A percentile compares a stretch with the other conserved stretches of the same genome.
Conservation (phyloP, 2,797 vertebrate species). For the Remorina albescens region DNA sequence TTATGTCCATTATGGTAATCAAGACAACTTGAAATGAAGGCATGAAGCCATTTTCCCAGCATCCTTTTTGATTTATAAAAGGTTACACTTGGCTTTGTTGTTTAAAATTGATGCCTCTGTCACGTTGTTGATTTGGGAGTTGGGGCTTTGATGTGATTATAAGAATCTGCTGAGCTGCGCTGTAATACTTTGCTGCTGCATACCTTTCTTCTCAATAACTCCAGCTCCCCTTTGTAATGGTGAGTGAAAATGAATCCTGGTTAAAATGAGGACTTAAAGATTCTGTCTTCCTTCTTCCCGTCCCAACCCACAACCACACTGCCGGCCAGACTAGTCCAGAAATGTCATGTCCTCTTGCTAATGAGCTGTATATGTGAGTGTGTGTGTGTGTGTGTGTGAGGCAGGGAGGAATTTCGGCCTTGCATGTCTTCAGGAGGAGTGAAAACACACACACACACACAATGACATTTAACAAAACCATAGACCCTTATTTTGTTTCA, state of each 20-base stretch:
- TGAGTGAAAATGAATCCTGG: slow-evolving; percentile 29
- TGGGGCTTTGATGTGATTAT: too few relatives aligned
- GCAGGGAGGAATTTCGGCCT: slow-evolving; percentile 62
- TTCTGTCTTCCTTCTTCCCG: slow-evolving; percentile 67
- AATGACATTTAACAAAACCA: slow-evolving; percentile 80
- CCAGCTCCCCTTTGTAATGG: not conserved
- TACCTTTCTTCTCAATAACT: slow-evolving; percentile 10
- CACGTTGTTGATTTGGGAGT: too few relatives aligned
- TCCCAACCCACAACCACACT: slow-evolving; percentile 51
- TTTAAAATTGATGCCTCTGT: too few relatives aligned
- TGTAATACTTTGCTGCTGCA: not conserved
- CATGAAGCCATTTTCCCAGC: too few relatives aligned
- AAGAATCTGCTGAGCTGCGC: not conserved
- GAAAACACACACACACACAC: slow-evolving; percentile 41
- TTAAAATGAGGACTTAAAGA: slow-evolving; percentile 69
- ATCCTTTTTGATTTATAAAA: too few relatives aligned
- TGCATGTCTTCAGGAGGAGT: slow-evolving; percentile 30
- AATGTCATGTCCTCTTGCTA: slow-evolving; percentile 91
- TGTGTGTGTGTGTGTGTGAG: slow-evolving; percentile 59
- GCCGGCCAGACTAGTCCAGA: slow-evolving; percentile 85
- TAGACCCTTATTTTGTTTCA: slow-evolving; percentile 72
- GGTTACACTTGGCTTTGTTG: too few relatives aligned
- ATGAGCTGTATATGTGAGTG: slow-evolving; percentile 83
- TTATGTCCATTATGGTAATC: too few relatives aligned
- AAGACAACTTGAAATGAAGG: too few relatives aligned